A percentile compares a stretch with the other conserved stretches of the same genome.
These are phyloP conservation scores for Sitta carolinensis DNA, from an alignment of 2,797 vertebrate genomes.

Conservation along the genomic window DNA sequence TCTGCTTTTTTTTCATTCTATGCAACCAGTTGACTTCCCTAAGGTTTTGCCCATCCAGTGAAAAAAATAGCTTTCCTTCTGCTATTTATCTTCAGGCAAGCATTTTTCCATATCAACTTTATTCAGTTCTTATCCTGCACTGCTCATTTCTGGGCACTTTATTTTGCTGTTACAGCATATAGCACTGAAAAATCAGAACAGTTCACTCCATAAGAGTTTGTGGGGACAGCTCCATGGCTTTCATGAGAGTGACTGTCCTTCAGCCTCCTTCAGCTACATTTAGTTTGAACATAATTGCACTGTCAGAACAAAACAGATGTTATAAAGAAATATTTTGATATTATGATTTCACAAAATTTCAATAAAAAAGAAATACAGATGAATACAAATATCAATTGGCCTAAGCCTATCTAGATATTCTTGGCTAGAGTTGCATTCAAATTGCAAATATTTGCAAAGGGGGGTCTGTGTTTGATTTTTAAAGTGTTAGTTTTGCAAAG, in stretches of 20 bases:
- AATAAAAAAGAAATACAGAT: background rate
- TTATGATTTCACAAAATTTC: background rate
- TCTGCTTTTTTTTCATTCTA: background rate
- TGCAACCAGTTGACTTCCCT: conserved; percentile 35
- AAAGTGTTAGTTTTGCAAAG: background rate
- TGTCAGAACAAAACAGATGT: background rate
- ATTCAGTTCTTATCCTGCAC: conserved; percentile 5
- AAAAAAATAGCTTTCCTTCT: conserved; percentile 41
- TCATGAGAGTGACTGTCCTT: background rate
- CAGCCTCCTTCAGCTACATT: background rate
- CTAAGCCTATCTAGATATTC: background rate
- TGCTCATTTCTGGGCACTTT: background rate
- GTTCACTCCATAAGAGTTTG: background rate
- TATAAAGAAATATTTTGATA: background rate
- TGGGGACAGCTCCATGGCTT: background rate
- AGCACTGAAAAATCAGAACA: background rate
- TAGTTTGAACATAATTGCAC: background rate
- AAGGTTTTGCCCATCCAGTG: conserved; percentile 31
- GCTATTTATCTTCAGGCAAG: conserved; percentile 53
- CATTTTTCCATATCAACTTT: conserved; percentile 26
- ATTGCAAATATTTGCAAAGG: background rate
- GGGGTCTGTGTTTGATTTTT: background rate
- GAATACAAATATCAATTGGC: background rate
- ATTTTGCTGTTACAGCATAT: background rate
- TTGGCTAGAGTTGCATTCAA: background rate